Evolutionary conservation across 1,140 invertebrate species (phyloP).

Genomic region (Proctacanthus coquilletti): DNA sequence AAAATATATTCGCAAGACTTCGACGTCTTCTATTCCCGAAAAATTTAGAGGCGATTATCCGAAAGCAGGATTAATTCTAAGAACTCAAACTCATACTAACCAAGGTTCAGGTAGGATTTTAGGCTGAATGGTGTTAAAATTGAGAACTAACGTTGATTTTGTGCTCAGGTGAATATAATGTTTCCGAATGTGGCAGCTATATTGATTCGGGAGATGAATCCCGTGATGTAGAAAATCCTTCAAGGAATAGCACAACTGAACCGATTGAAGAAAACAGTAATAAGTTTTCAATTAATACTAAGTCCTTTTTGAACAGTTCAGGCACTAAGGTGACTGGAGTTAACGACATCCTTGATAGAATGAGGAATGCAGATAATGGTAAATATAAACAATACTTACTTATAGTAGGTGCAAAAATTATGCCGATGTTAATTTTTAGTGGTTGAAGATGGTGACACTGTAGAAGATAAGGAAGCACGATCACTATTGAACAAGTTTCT

Average conservation of each 20-base stretch:
- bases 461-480: conserved; percentile 50
- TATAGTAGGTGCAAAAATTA: not conserved
- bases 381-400: conserved; percentile 11
- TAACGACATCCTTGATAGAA: conserved; percentile 53
- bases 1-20: conserved; percentile 42
- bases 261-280: too few species aligned
- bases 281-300: too few species aligned
- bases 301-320: conserved; percentile 47
- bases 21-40: conserved; percentile 10
- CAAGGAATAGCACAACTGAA: too few species aligned
- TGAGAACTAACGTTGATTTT: too few species aligned
- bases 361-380: conserved; percentile 57
- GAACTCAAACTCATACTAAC: conserved; percentile 24
- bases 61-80: conserved; percentile 48
- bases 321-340: conserved; percentile 49
- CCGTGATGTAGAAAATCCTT: too few species aligned
- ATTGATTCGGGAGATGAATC: too few species aligned
- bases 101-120: too few species aligned
- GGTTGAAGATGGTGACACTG: conserved; percentile 39
- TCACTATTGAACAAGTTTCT: conserved; percentile 63
- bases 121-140: too few species aligned
- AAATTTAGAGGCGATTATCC: conserved; percentile 32
- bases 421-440: too few species aligned
- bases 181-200: too few species aligned
- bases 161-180: too few species aligned